These are phyloP conservation scores for Taenioides sp. DNA, from an alignment of 2,797 vertebrate genomes.

Conservation along the genomic window DNA sequence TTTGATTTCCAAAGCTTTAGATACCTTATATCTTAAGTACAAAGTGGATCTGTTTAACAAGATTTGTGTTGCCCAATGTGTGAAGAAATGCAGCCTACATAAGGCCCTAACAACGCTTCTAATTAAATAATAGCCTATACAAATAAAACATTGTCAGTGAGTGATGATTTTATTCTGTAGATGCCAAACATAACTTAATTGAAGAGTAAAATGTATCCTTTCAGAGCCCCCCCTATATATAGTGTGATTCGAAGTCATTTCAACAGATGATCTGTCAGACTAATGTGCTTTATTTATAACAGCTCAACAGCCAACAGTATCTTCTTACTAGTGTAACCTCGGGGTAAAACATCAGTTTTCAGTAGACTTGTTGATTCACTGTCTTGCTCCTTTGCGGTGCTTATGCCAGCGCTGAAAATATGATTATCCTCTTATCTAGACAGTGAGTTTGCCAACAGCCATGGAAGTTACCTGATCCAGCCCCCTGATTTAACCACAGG, in stretches of 20 bases:
- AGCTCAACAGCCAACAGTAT: conserved; percentile 50
- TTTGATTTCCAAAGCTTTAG: conserved; percentile 66
- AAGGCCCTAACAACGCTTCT: not conserved
- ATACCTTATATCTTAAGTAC: conserved; percentile 32
- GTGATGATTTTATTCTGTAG: not conserved
- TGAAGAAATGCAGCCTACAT: conserved; percentile 18
- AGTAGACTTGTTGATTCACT: conserved; percentile 54
- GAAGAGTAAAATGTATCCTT: too few relatives aligned
- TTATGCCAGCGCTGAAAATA: conserved; percentile 58
- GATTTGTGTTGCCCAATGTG: conserved; percentile 18
- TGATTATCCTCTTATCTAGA: conserved; percentile 59
- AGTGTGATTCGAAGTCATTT: conserved; percentile 34
- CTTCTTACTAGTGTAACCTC: conserved; percentile 51
- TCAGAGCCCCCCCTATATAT: too few relatives aligned
- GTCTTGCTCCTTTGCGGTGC: conserved; percentile 36
- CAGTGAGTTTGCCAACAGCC: conserved; percentile 62
- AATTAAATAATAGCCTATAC: not conserved
- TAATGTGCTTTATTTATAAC: conserved; percentile 47
- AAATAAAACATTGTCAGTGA: not conserved
- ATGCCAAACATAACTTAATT: not conserved
- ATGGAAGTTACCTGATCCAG: conserved; percentile 54
- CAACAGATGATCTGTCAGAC: conserved; percentile 50
- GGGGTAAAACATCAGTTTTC: conserved; percentile 34
- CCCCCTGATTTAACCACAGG: conserved; percentile 58
- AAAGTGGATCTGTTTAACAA: conserved; percentile 38